Evolutionary conservation across 2,113 vertebrate species (phyloP).

Genomic region (Alligator sinensis): DNA sequence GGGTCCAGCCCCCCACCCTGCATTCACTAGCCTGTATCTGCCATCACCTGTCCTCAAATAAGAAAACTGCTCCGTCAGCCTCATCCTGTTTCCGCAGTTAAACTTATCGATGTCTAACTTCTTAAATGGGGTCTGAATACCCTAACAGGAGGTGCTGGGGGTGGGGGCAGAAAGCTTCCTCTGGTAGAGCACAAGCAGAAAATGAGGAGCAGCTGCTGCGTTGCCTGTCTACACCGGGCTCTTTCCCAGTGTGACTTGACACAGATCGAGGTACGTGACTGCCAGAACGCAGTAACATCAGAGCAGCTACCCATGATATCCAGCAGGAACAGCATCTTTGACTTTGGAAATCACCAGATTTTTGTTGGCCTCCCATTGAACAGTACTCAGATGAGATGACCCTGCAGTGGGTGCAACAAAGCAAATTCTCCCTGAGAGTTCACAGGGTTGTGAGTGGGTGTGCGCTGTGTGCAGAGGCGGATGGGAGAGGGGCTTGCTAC

Average conservation of each 20-base stretch:
- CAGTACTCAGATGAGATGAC: not conserved
- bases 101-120: not conserved
- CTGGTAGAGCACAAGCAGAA: not conserved
- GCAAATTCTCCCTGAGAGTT: too few relatives aligned
- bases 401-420: not conserved
- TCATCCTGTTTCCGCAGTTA: not conserved
- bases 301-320: fast-evolving
- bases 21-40: not conserved
- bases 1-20: too few relatives aligned
- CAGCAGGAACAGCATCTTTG: fast-evolving
- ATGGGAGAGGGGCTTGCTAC: too few relatives aligned
- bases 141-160: not conserved
- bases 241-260: not conserved
- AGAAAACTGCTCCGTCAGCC: not conserved
- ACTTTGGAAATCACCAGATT: not conserved
- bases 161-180: fast-evolving
- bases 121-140: not conserved
- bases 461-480: too few relatives aligned
- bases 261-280: fast-evolving
- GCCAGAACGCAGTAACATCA: fast-evolving
- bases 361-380: not conserved
- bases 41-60: not conserved
- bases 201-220: fast-evolving
- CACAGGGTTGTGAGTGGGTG: too few relatives aligned
- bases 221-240: not conserved